Evolutionary conservation across 2,888 invertebrate species (phyloP), one percentile per base, ranked within the genome.

Genomic region (Xanthia togata): DNA sequence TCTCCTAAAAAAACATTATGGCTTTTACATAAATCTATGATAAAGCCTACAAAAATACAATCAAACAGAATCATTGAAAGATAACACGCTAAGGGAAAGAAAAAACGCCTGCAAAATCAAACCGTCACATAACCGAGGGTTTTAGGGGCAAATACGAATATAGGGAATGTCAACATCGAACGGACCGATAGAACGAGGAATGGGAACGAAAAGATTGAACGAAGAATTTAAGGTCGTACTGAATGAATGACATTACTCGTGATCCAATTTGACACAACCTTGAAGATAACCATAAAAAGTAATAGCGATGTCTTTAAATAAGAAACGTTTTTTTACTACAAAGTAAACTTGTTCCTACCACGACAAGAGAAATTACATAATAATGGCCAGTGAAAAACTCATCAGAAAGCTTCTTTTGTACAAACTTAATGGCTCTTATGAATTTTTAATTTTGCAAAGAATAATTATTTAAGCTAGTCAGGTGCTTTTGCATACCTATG

Each of bases 21-120:
- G 6, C 6, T 53, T 23, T 67, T 6, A 26, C 44, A 26, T 35
- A 44, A 64, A 60, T 55, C 35, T 26, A 47, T 23, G 9, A 35
- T 31, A 59, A 50, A 77, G 11, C 23, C 53, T 23, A 60, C 47
- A 26, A 65, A 77, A 76, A 65, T 35, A 44, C 50, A 60, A 68
- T 55, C 57, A 70, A 62, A 83, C 44, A 35, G 31, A 82, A 64
- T 64, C 17, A 50, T 64, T 55, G 53, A 60, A 38, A 44, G n/a
- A 55, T 68, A 67, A 75, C 23, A 44, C 63, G 70, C 50, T 31
- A 31, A 57, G 73, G 60, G 67, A 72, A 71, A n/a, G 2, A 59
- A 68, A 55, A 41, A 70, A 59, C 70, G 76, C 76, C 71, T 76
- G 57, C 57, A 71, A 81, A 77, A 77, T 83, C 77, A 81, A 84